Evolutionary conservation across 2,113 vertebrate genomes (phyloP).

Genomic region (Sturnus vulgaris): DNA sequence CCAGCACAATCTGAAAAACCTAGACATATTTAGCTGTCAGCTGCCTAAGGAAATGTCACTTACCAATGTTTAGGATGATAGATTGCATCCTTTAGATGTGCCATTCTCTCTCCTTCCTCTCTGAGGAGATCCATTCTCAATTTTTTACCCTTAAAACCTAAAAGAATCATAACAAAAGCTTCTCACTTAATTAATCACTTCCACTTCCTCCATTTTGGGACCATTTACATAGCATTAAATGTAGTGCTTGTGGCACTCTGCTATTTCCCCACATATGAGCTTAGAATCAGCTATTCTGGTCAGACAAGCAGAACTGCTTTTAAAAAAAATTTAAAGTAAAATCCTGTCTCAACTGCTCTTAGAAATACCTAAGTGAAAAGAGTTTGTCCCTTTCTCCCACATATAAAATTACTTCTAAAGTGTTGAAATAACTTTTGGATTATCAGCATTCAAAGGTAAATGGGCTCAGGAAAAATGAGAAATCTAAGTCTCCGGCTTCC

Average conservation of each 20-base stretch:
- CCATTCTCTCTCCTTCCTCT: conserved; percentile 54
- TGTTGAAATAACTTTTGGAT: not conserved
- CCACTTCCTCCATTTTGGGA: conserved; percentile 30
- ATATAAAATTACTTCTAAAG: not conserved
- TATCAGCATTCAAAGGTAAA: not conserved
- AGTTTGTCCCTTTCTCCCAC: not conserved
- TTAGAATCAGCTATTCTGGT: not conserved
- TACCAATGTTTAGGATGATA: conserved; percentile 36
- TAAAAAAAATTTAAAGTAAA: not conserved
- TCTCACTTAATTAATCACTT: conserved; percentile 60
- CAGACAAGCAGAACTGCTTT: not conserved
- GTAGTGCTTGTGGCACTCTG: not conserved
- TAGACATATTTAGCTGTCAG: not conserved
- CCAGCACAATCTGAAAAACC: not conserved
- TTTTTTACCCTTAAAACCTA: conserved; percentile 56
- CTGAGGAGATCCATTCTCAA: conserved; percentile 56
- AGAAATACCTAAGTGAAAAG: not conserved
- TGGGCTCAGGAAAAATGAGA: not conserved
- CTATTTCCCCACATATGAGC: not conserved
- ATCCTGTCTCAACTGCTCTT: not conserved
- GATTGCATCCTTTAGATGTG: conserved; percentile 44
- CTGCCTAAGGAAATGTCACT: conserved; percentile 48
- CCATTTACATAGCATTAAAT: not conserved
- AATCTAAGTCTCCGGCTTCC: not conserved
- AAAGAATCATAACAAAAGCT: conserved; percentile 61